Conservation (phyloP, 37 sponge, comb jelly and placozoan genomes). For the Axinella damicornis region DNA sequence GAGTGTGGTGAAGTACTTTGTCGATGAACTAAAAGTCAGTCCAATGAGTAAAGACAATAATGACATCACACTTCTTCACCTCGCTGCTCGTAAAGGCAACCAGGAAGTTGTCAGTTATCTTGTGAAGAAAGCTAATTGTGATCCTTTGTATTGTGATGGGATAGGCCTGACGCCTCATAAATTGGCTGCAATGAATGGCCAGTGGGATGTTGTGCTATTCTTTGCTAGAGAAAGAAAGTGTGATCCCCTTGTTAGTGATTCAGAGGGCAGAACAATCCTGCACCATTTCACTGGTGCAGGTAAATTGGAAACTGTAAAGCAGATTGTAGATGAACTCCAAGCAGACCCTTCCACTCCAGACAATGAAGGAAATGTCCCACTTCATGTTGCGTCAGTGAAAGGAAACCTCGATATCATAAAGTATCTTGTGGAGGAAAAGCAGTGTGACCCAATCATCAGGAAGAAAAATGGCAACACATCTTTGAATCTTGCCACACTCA, state of each 20-base stretch:
- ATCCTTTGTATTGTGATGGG: background rate
- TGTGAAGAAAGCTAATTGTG: background rate
- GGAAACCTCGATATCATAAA: conserved; percentile 23
- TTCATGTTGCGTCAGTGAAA: conserved; percentile 7
- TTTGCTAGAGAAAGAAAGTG: background rate
- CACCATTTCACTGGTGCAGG: conserved; percentile 24
- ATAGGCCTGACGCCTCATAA: background rate
- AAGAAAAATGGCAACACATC: conserved; percentile 15
- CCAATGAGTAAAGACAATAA: background rate
- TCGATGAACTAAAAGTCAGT: background rate
- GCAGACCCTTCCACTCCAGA: background rate
- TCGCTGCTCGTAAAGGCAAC: conserved; percentile 13
- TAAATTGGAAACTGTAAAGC: conserved; percentile 13
- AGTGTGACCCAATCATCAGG: background rate
- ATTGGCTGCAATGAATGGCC: background rate
- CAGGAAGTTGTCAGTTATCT: background rate
- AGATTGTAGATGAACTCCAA: conserved; percentile 2
- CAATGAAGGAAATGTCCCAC: conserved; percentile 25
- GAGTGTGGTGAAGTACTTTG: conserved; percentile 14
- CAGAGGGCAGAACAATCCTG: background rate
- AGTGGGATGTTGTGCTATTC: background rate
- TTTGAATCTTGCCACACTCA: conserved; percentile 33
- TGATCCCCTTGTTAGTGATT: background rate
- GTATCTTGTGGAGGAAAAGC: background rate
- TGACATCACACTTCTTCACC: background rate